phyloP scores from a whole-genome alignment of 2,113 vertebrate species.

The Forbesichthys papilliferus region DNA sequence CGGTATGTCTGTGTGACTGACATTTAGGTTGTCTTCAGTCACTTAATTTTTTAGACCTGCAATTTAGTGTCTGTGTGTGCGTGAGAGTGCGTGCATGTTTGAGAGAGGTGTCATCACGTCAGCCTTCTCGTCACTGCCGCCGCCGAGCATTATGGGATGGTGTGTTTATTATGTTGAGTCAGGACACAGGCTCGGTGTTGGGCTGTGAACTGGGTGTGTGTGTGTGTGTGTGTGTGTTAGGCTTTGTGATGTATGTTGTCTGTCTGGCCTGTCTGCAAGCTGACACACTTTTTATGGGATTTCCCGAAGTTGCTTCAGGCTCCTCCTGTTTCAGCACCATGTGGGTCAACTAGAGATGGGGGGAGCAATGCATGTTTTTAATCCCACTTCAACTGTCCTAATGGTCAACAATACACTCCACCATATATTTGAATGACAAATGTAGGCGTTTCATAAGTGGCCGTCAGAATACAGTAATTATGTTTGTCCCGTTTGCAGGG shows the following conservation, averaged over 20 bases:
- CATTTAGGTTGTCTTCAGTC: constrained; percentile 22
- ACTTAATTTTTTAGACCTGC: constrained; percentile 31
- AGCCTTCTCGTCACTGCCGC: constrained; percentile 28
- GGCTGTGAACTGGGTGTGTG: constrained; percentile 19
- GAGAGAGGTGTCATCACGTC: constrained; percentile 52
- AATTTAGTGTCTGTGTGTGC: constrained; percentile 37
- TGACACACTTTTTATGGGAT: constrained; percentile 59
- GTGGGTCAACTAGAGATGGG: no score
- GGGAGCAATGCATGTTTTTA: no score
- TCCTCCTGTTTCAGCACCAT: constrained; percentile 4
- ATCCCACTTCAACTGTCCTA: no score
- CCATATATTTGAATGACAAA: no score
- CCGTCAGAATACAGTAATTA: no score
- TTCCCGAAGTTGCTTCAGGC: constrained; percentile 39
- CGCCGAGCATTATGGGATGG: constrained; percentile 45
- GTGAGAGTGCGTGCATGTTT: constrained; percentile 49
- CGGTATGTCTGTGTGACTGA: constrained; percentile 33
- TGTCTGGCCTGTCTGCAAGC: constrained; percentile 8
- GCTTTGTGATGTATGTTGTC: background rate
- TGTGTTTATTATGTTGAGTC: constrained; percentile 64
- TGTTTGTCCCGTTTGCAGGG: background rate
- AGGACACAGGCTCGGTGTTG: constrained; percentile 31
- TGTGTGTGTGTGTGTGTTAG: constrained; percentile 15
- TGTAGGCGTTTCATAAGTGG: no score
- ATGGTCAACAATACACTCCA: no score